Base-by-base conservation (phyloP, 2,888 invertebrate genomes). In the Hirtodrosophila cameraria region DNA sequence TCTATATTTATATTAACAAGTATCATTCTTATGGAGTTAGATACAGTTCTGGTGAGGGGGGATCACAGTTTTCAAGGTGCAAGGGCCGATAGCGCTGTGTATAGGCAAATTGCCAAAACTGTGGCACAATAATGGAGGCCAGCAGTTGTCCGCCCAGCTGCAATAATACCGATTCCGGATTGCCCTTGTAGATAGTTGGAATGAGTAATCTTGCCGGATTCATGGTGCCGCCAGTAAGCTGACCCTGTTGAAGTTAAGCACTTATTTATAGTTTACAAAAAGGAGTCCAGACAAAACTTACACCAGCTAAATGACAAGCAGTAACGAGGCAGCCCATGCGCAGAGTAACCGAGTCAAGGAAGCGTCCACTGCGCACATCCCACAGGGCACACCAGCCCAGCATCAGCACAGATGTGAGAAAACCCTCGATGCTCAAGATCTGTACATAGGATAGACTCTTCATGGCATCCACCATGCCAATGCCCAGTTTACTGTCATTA, bases 171-270 rank as follows among this genome's bases (percentile, higher is more conserved):
- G 91, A 72, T 0, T 88, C 67, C 94, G 94, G 95, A 15, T 92
- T 90, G 1, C 93, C 93, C n/a, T 93, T 94, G 91, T 93, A 93
- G 0, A 95, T 53, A 0, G 95, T 94, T 0, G 96, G 95, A 0
- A 92, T 95, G 1, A 96, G 91, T 1, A 93, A 91, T 59, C 94
- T 92, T 0, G 93, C 94, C 0, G 95, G 95, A 84, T 95, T 95
- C 93, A 95, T 92, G 68, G 94, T 93, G 8, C 93, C 93, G 0
- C 94, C 94, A 0, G 95, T 95, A 3, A 87, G 16, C n/a, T 66
- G 59, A 8, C 50, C 55, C 83, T 82, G 15, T 6, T 3, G 8
- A n/a, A n/a, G 2, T 9, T 1, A 38, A 12, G 1, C 12, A n/a
- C 1, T 11, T 2, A 7, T 3, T 2, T n/a, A 12, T 8, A 1